Conservation (phyloP, 2,113 vertebrate genomes). For the Paratilapia polleni region DNA sequence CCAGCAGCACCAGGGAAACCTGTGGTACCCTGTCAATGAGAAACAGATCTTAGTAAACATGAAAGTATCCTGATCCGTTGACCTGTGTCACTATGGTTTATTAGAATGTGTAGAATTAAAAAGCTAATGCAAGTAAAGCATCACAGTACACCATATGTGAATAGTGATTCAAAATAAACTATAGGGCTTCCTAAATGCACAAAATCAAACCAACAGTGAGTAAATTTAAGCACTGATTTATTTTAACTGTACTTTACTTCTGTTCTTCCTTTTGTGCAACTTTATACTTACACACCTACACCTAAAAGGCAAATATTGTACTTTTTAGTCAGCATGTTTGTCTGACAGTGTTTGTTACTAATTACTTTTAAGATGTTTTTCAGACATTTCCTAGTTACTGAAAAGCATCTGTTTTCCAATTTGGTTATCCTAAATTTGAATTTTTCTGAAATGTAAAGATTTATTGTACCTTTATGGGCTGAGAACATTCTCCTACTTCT, state of each 20-base stretch:
- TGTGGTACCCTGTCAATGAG: conserved; percentile 86
- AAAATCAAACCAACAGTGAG: not conserved
- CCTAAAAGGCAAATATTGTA: too few relatives aligned
- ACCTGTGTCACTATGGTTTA: too few relatives aligned
- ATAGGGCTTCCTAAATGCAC: not conserved
- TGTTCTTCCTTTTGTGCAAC: too few relatives aligned
- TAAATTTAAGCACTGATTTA: too few relatives aligned
- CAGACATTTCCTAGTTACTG: too few relatives aligned
- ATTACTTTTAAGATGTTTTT: too few relatives aligned
- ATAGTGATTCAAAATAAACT: not conserved
- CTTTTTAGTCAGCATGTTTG: too few relatives aligned
- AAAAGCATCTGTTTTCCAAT: not conserved
- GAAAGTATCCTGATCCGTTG: not conserved
- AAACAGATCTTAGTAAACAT: conserved; percentile 3
- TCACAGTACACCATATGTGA: not conserved
- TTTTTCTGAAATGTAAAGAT: not conserved
- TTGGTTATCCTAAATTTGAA: not conserved
- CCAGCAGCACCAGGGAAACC: conserved; percentile 98
- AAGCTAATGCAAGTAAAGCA: not conserved
- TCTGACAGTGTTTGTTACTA: too few relatives aligned
- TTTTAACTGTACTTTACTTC: too few relatives aligned
- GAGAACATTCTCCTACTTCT: not conserved
- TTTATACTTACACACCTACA: too few relatives aligned
- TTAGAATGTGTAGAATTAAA: not conserved
- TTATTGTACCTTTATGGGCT: not conserved